These are phyloP conservation scores for Lycodopsis pacificus DNA, from an alignment of 2,797 vertebrate species.

Conservation along the genomic window DNA sequence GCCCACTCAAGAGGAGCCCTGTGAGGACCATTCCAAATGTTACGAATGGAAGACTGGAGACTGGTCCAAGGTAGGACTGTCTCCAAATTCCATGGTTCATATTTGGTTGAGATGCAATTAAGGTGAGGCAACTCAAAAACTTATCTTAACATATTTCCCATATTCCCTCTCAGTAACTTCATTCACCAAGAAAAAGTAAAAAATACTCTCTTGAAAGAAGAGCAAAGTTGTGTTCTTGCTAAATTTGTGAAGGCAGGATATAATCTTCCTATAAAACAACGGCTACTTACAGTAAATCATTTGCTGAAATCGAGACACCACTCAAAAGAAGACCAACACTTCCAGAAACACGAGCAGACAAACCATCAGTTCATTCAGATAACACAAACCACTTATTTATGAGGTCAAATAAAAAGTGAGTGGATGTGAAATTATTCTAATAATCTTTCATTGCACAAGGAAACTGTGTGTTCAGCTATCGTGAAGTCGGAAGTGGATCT, in stretches of 20 bases:
- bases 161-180: background rate
- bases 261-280: too few species aligned
- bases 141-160: background rate
- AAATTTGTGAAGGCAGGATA: background rate
- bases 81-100: background rate
- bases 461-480: background rate
- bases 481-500: too few species aligned
- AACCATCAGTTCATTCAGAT: background rate
- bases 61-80: conserved; percentile 89
- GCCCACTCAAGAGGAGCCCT: conserved; percentile 87
- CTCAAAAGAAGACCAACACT: background rate
- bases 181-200: background rate
- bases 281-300: too few species aligned
- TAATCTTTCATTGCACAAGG: background rate
- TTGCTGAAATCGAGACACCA: background rate
- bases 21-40: conserved; percentile 92
- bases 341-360: background rate
- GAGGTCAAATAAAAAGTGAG: background rate
- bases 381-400: background rate
- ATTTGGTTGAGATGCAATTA: background rate
- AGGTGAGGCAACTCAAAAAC: background rate
- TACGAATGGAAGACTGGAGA: conserved; percentile 98
- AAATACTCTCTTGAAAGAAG: background rate
- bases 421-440: background rate
- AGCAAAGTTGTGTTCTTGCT: background rate